Conservation (phyloP, 1,140 invertebrate species). For the Bicyclus anynana region DNA sequence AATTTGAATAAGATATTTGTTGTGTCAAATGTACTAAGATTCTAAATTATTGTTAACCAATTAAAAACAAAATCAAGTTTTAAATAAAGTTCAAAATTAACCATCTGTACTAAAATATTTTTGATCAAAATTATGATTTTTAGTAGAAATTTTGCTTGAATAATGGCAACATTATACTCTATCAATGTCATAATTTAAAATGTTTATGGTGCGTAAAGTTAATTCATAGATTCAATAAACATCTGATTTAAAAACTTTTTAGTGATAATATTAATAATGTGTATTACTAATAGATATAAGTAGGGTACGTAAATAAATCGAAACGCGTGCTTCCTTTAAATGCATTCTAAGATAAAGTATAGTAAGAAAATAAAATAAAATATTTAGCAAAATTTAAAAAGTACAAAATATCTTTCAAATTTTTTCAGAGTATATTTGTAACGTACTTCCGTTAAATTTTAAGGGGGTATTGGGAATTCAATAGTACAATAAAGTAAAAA, state of each 20-base stretch:
- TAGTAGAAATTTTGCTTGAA: no score
- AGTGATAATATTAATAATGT: conserved; percentile 35
- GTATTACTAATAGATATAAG: conserved; percentile 50
- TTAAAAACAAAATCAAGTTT: no score
- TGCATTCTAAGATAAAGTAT: conserved; percentile 48
- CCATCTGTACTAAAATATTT: no score
- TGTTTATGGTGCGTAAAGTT: conserved; percentile 6
- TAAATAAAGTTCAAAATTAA: no score
- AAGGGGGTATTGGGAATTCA: no score
- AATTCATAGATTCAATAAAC: conserved; percentile 15
- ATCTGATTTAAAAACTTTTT: conserved; percentile 16
- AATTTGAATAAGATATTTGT: no score
- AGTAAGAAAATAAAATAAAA: conserved; percentile 22
- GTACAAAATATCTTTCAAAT: conserved; percentile 22
- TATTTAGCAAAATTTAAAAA: conserved; percentile 13
- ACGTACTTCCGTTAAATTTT: no score
- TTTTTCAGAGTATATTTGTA: neutral
- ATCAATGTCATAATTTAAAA: neutral
- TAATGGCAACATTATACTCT: neutral
- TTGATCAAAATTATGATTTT: no score
- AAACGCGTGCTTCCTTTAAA: conserved; percentile 68
- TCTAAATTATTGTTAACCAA: no score
- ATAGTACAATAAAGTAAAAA: no score
- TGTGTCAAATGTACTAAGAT: no score
- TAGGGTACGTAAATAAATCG: conserved; percentile 43